Percentiles rank a stretch among this genome's conserved stretches.
Evolutionary conservation across 2,888 invertebrate species (phyloP).

Genomic region (Tupiocoris notatus): DNA sequence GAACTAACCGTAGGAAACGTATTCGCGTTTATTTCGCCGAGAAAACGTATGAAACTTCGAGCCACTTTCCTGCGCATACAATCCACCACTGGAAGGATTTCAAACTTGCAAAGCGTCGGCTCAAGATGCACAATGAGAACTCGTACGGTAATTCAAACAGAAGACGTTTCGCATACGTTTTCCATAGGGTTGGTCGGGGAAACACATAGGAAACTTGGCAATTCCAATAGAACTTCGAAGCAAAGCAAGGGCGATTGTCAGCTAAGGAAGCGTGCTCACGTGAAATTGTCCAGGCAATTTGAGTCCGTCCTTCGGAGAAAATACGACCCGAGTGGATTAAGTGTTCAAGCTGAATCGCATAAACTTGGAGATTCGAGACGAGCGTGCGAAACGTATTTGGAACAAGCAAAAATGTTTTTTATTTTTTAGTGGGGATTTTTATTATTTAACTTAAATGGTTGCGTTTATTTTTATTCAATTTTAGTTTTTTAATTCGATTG

Average conservation of each 20-base stretch:
- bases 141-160: neutral
- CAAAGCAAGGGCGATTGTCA: neutral
- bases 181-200: neutral
- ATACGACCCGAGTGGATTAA: neutral
- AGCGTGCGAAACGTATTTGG: too few species aligned
- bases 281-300: neutral
- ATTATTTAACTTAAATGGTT: too few species aligned
- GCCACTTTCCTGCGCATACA: neutral
- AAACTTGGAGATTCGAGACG: too few species aligned
- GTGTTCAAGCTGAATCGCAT: too few species aligned
- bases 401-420: too few species aligned
- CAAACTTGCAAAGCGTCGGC: neutral
- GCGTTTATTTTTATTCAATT: too few species aligned
- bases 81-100: neutral
- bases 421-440: too few species aligned
- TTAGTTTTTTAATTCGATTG: too few species aligned
- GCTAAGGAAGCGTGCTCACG: neutral
- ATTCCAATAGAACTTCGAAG: neutral
- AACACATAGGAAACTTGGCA: neutral
- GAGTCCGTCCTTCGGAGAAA: too few species aligned
- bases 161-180: neutral
- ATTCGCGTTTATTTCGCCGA: neutral
- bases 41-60: neutral
- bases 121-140: too few species aligned
- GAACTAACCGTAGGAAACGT: neutral